Evolutionary conservation across 2,797 vertebrate genomes (phyloP).

Genomic region (Gambelia wislizenii): DNA sequence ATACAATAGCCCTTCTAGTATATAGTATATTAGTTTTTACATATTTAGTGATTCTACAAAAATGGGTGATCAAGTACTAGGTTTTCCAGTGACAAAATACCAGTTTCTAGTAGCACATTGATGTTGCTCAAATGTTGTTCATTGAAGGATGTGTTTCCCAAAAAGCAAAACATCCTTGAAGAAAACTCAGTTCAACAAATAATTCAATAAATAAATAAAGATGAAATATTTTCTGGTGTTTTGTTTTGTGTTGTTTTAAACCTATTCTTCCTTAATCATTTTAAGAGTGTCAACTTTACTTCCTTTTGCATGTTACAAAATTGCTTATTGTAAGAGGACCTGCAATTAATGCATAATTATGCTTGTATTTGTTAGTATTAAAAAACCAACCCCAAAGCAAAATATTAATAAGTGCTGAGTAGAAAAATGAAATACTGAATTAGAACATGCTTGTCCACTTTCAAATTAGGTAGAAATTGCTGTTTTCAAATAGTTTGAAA

Average conservation of each 20-base stretch:
- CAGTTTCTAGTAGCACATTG: slow-evolving; percentile 10
- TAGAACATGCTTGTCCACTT: slow-evolving; percentile 68
- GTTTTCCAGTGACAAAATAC: not conserved
- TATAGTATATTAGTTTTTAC: slow-evolving; percentile 1
- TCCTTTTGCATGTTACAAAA: slow-evolving; percentile 6
- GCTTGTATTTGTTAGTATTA: slow-evolving; percentile 53
- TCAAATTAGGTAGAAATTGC: slow-evolving; percentile 63
- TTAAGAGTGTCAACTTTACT: not conserved
- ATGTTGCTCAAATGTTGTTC: not conserved
- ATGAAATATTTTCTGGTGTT: not conserved
- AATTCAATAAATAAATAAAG: not conserved
- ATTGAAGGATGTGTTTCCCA: slow-evolving; percentile 3
- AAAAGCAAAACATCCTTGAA: not conserved
- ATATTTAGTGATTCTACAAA: not conserved
- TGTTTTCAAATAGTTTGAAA: slow-evolving; percentile 71
- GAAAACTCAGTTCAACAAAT: not conserved
- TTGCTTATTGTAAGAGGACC: slow-evolving; percentile 55
- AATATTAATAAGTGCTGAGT: slow-evolving; percentile 66
- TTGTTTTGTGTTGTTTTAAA: not conserved
- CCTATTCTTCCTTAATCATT: slow-evolving; percentile 5
- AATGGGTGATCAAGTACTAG: not conserved
- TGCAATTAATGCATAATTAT: slow-evolving; percentile 39
- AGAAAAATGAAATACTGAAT: slow-evolving; percentile 68
- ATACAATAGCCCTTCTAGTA: not conserved
- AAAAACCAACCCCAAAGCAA: slow-evolving; percentile 70